Base-by-base conservation (phyloP, 2,113 vertebrate genomes). In the Picathartes gymnocephalus region DNA sequence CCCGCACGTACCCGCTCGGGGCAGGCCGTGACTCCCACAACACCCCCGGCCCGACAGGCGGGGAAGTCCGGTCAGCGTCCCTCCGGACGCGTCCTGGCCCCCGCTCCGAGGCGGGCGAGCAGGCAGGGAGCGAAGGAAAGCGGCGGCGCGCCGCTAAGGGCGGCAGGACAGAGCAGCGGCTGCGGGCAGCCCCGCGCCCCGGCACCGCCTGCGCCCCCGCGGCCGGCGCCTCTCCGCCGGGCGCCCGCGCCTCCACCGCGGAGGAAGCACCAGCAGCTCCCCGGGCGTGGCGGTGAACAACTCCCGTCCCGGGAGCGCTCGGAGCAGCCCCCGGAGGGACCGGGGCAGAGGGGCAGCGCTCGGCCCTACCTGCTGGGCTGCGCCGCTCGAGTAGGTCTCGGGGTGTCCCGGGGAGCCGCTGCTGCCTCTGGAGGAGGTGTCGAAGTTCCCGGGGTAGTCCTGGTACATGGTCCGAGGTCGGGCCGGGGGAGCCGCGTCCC, bases 401-500 rank as follows among this genome's bases (percentile, higher is more conserved):
- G 98, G 98, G 91, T 99, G 98, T 94, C 98, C 98, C 96, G 99
- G 99, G 94, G 99, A 99, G 92, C 98, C 98, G 98, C 99, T 99
- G 98, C 99, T 99, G 98, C 99, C 98, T 97, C 99, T 99, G 98
- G 99, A 99, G 96, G 99, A 99, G 95, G 99, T 99, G 98, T 99
- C 99, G 98, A 99, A 99, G 98, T 98, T 99, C 98, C 98, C 98
- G 97, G 98, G 98, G 98, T 99, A 99, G 97, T 99, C 99, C 98
- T 99, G 99, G 98, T 99, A 99, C 99, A 99, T 99, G 98, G 98
- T 99, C 99, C 99, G 98, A 95, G 96, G 96, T 97, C 96, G 97
- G 93, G 81, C 96, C 92, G 96, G 92, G 96, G 96, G 96, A 97
- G 97, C 95, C 96, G 97, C 92, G 92, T 97, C 94, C 94, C 95